Percentiles rank a stretch among this genome's conserved stretches.
phyloP scores from a whole-genome alignment of 2,888 invertebrate species.

The Dolichomitus sp. region DNA sequence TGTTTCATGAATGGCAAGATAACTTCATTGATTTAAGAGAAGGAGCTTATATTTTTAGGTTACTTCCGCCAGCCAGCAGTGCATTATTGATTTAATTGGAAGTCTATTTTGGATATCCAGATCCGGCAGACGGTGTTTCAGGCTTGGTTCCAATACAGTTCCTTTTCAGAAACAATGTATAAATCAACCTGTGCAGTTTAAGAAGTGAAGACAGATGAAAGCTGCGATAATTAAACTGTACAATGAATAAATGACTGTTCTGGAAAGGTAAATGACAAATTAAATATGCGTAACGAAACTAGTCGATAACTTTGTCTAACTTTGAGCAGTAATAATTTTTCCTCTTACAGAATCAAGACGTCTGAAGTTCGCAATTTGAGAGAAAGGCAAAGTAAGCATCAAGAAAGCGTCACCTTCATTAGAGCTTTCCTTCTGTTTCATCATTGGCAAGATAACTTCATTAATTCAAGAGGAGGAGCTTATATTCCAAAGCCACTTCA shows the following conservation, averaged over 20 bases:
- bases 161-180: neutral
- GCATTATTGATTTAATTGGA: neutral
- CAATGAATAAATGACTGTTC: neutral
- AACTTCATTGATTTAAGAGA: constrained; percentile 20
- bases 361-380: neutral
- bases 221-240: neutral
- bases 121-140: neutral
- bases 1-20: neutral
- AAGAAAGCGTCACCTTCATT: neutral
- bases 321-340: neutral
- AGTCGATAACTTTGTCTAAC: neutral
- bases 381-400: neutral
- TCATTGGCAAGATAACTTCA: constrained; percentile 17
- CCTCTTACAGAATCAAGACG: neutral
- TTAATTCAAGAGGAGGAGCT: constrained; percentile 13
- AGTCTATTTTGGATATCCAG: neutral
- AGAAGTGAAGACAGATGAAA: neutral
- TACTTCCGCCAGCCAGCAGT: neutral
- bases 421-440: neutral
- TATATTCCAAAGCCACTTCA: constrained; percentile 2
- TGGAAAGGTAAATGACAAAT: neutral
- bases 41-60: constrained; percentile 6
- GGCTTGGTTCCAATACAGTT: neutral
- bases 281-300: neutral
- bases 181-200: neutral